These are phyloP conservation scores for Cavia aperea DNA, from an alignment of 2,113 vertebrate species.

Conservation along the genomic window DNA sequence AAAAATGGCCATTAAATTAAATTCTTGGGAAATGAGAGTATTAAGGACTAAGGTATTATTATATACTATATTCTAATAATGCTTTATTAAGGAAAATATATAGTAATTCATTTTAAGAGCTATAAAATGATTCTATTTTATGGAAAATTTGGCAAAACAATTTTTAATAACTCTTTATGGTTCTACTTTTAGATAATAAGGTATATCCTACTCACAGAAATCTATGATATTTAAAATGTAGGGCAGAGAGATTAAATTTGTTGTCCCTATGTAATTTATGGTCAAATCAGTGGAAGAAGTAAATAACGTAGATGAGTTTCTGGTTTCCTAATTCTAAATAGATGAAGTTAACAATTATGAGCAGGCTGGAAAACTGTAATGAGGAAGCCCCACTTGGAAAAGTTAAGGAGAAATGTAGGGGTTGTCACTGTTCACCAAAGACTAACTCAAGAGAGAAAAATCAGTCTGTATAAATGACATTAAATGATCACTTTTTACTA, in stretches of 20 bases:
- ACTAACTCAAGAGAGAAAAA: not conserved
- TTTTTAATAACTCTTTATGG: not conserved
- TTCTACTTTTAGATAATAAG: not conserved
- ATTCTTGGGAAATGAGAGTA: not conserved
- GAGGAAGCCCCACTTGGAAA: not conserved
- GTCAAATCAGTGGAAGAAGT: not conserved
- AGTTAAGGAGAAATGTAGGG: not conserved
- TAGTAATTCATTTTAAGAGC: constrained; percentile 7
- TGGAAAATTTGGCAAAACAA: not conserved
- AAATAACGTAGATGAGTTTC: not conserved
- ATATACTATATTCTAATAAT: constrained; percentile 5
- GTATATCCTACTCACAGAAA: not conserved
- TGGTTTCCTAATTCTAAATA: not conserved
- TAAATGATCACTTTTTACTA: not conserved
- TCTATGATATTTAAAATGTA: not conserved
- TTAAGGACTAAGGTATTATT: not conserved
- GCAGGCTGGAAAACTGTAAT: not conserved
- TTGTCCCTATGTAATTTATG: not conserved
- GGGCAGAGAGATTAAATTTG: not conserved
- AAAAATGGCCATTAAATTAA: not conserved
- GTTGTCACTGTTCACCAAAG: not conserved
- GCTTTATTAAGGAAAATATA: constrained; percentile 4
- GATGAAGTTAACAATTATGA: not conserved
- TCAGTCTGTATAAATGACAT: not conserved
- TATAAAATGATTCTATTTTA: not conserved